Conservation (phyloP, 2,888 invertebrate genomes). For the Nysson spinosus region DNA sequence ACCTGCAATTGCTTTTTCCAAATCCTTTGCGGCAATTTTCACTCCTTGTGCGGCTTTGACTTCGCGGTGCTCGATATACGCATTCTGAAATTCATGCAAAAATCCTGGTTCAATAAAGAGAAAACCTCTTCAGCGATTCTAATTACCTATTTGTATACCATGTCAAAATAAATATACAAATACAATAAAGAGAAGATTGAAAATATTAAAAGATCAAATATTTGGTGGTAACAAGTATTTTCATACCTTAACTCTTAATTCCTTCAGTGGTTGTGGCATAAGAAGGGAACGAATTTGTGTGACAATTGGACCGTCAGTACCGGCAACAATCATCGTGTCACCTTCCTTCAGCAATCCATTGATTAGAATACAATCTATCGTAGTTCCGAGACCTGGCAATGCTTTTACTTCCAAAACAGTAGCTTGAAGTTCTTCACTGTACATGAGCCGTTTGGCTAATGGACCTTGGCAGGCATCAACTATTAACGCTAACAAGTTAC, state of each 20-base stretch:
- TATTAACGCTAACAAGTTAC: constrained; percentile 95
- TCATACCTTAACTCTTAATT: constrained; percentile 93
- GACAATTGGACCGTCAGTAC: constrained; percentile 98
- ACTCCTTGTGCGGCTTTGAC: constrained; percentile 98
- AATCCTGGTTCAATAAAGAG: too few species aligned
- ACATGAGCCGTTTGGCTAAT: constrained; percentile 92
- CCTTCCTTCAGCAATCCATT: constrained; percentile 97
- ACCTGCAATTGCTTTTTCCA: constrained; percentile 97
- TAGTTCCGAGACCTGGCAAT: constrained; percentile 97
- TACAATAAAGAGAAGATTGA: too few species aligned
- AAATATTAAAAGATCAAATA: too few species aligned
- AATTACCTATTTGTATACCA: too few species aligned
- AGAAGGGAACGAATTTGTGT: constrained; percentile 97
- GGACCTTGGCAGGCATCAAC: constrained; percentile 95
- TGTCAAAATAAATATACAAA: too few species aligned
- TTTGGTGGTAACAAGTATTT: too few species aligned
- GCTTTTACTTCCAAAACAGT: constrained; percentile 95
- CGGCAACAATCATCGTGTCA: constrained; percentile 96
- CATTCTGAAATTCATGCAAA: constrained; percentile 87
- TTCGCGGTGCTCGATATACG: constrained; percentile 96
- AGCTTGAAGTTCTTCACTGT: constrained; percentile 94
- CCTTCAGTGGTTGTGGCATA: constrained; percentile 99
- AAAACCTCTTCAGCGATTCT: neutral
- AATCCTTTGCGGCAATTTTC: constrained; percentile 98
- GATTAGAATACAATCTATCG: constrained; percentile 98